Conservation (phyloP, 2,797 vertebrate genomes). For the Spinus pinus region DNA sequence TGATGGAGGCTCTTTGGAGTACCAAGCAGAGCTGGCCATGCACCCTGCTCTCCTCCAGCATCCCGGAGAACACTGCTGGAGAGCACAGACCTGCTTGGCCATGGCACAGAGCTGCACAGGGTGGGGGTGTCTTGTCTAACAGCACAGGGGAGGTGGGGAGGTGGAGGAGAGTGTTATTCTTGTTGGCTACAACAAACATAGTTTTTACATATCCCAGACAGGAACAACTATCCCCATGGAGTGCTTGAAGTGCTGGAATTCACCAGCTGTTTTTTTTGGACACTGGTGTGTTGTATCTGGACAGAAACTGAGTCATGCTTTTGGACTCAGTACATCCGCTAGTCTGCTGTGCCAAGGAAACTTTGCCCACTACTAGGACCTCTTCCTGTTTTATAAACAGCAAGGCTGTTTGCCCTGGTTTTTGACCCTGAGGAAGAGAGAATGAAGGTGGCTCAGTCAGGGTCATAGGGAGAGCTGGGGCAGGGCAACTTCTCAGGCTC, state of each 20-base stretch:
- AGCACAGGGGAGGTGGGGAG: not conserved
- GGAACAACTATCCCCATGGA: not conserved
- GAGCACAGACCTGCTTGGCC: not conserved
- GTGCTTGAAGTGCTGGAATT: constrained; percentile 1
- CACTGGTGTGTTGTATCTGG: not conserved
- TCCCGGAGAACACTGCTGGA: rapidly evolving
- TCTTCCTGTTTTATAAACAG: constrained; percentile 12
- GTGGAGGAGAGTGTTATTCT: not conserved
- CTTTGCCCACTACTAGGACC: not conserved
- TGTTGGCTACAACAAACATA: not conserved
- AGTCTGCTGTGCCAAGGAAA: not conserved
- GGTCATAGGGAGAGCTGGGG: not conserved
- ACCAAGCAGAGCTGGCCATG: not conserved
- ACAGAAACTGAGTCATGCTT: not conserved
- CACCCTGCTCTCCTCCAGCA: not conserved
- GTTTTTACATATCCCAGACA: not conserved
- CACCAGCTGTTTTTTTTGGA: constrained; percentile 31
- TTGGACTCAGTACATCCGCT: not conserved
- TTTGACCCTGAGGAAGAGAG: not conserved
- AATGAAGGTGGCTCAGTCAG: not conserved
- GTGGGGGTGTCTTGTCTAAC: not conserved
- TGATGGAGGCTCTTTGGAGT: not conserved
- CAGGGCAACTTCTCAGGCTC: not conserved
- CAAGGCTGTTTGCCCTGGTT: not conserved
- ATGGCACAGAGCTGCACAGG: rapidly evolving